Base-by-base conservation (phyloP, 1,140 invertebrate species). In the Holcopasites calliopsidis region DNA sequence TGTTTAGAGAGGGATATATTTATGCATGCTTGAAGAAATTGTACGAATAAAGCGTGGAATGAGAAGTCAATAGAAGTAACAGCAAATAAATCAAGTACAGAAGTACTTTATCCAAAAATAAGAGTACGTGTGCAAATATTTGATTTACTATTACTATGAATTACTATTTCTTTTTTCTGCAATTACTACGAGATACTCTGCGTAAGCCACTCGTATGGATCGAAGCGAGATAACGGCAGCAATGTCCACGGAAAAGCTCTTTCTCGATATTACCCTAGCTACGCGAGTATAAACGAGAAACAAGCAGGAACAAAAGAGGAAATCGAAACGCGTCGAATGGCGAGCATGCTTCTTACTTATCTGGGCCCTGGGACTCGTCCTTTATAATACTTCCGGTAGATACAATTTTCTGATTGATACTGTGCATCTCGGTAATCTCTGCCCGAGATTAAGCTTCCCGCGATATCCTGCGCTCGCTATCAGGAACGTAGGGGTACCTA, bases 221-320 rank as follows among this genome's bases (percentile, higher is more conserved):
- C 23, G 28, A 54, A 21, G 65, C 16, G 8, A 23, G 33, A 68
- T 40, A 68, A 60, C 71, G 28, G 26, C 16, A 26, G 42, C 47
- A 28, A 26, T 18, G 21, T 11, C 13, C 16, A 0, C 21, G 13
- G 16, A 5, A 50, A 69, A 40, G 18, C 42, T 28, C 10, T 65
- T 49, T 42, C 3, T 23, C 74, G 42, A 77, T 79, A 72, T 77
- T 79, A 71, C 52, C 18, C 42, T n/a, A n/a, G n/a, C n/a, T n/a
- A n/a, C n/a, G n/a, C n/a, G n/a, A 64, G 11, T 35, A 50, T 35
- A 38, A 26, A 6, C 28, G 44, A 21, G 10, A 23, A 11, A 18
- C 16, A 61, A 28, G 21, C 4, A 3, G 4, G 26, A 61, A 42
- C 38, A 18, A 47, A n/a, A 3, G 13, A 26, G 11, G n/a, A n/a